phyloP scores from a whole-genome alignment of 2,888 invertebrate genomes.

The Callyntrura sp. region DNA sequence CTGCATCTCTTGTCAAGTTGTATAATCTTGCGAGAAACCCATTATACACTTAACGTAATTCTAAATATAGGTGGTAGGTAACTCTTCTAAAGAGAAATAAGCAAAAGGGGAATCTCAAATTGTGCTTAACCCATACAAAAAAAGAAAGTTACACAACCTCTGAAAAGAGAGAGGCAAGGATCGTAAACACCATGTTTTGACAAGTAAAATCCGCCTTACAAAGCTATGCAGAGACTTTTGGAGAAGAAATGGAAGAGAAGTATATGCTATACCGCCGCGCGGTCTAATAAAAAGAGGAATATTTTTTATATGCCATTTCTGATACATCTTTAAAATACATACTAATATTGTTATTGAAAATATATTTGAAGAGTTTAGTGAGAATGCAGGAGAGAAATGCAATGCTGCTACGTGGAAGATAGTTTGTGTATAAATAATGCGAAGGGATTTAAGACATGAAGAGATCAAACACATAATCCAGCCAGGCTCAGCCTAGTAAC shows the following conservation, averaged over 20 bases:
- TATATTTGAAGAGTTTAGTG: not conserved
- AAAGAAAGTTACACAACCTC: slow-evolving; percentile 1
- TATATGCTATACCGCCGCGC: too few relatives aligned
- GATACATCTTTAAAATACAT: not conserved
- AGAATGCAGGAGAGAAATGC: not conserved
- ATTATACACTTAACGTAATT: not conserved
- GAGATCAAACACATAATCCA: slow-evolving; percentile 72
- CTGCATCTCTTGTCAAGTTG: not conserved
- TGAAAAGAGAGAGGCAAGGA: not conserved
- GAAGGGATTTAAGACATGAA: slow-evolving; percentile 43
- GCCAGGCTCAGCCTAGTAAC: slow-evolving; percentile 46
- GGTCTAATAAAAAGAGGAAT: too few relatives aligned
- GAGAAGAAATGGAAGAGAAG: not conserved
- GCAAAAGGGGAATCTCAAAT: not conserved
- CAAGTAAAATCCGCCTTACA: slow-evolving; percentile 64
- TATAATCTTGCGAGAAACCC: not conserved
- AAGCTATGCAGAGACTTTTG: slow-evolving; percentile 59
- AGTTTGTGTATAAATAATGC: not conserved
- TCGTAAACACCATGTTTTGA: slow-evolving; percentile 61
- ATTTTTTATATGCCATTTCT: slow-evolving; percentile 5
- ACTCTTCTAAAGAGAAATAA: not conserved
- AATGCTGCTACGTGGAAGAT: not conserved
- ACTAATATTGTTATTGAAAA: not conserved
- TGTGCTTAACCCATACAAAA: not conserved
- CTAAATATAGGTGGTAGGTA: slow-evolving; percentile 3